Evolutionary conservation across 2,113 vertebrate species (phyloP).

Genomic region (Cheilinus undulatus): DNA sequence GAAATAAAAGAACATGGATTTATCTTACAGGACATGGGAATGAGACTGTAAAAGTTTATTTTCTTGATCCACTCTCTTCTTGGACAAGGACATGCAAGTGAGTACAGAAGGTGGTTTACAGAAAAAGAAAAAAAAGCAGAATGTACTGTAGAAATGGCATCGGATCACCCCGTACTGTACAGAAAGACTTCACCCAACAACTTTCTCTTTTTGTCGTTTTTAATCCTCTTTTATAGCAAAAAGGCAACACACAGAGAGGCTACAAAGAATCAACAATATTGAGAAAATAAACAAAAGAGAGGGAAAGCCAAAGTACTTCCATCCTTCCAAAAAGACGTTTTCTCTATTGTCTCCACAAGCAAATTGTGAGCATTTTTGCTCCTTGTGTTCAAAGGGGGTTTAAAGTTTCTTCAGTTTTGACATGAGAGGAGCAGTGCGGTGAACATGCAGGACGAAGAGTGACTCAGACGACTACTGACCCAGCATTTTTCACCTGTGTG

Average conservation of each 20-base stretch:
- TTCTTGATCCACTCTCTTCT: slow-evolving; percentile 75
- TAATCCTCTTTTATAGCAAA: slow-evolving; percentile 82
- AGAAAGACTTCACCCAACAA: slow-evolving; percentile 80
- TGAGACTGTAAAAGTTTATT: slow-evolving; percentile 78
- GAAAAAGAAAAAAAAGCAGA: slow-evolving; percentile 44
- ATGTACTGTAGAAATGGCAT: slow-evolving; percentile 70
- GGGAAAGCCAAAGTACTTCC: slow-evolving; percentile 72
- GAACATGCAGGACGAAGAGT: slow-evolving; percentile 80
- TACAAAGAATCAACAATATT: slow-evolving; percentile 85
- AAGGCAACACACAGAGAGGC: slow-evolving; percentile 84
- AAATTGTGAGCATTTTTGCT: slow-evolving; percentile 66
- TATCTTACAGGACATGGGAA: slow-evolving; percentile 81
- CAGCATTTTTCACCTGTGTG: slow-evolving; percentile 40
- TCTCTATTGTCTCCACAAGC: slow-evolving; percentile 68
- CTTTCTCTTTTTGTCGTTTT: slow-evolving; percentile 75
- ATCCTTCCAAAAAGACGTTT: slow-evolving; percentile 74
- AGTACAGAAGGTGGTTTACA: slow-evolving; percentile 76
- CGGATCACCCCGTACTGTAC: slow-evolving; percentile 66
- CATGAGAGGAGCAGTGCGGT: slow-evolving; percentile 75
- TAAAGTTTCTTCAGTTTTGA: slow-evolving; percentile 58
- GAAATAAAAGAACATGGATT: slow-evolving; percentile 80
- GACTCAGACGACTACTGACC: slow-evolving; percentile 60
- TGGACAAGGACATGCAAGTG: slow-evolving; percentile 83
- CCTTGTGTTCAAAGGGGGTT: slow-evolving; percentile 63
- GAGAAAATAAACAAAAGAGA: slow-evolving; percentile 75